phyloP scores from a whole-genome alignment of 1,140 invertebrate genomes.

The Lordiphosa stackelbergi region DNA sequence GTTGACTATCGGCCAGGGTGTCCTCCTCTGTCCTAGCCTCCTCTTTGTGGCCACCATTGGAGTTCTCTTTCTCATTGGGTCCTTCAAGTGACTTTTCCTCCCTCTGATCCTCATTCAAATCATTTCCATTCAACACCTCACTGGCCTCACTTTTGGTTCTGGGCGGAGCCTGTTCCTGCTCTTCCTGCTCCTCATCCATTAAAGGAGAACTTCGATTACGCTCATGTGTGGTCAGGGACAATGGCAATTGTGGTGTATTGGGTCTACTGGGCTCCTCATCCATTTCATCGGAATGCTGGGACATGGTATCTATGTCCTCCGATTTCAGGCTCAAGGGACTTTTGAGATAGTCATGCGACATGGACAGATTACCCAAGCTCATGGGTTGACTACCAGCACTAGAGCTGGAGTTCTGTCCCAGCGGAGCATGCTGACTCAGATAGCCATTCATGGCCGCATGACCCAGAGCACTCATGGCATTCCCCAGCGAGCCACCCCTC shows the following conservation, averaged over 20 bases:
- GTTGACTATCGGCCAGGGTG: background rate
- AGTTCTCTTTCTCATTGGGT: conserved; percentile 31
- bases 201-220: conserved; percentile 63
- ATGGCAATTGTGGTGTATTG: conserved; percentile 67
- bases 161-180: conserved; percentile 13
- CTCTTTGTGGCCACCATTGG: conserved; percentile 15
- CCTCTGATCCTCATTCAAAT: conserved; percentile 36
- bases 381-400: conserved; percentile 68
- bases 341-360: conserved; percentile 76
- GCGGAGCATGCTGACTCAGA: conserved; percentile 62
- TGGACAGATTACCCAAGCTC: conserved; percentile 66
- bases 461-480: conserved; percentile 60
- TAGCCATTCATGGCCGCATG: conserved; percentile 73
- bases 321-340: conserved; percentile 75
- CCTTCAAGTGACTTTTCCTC: conserved; percentile 38
- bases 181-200: conserved; percentile 47
- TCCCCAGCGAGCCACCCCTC: conserved; percentile 77
- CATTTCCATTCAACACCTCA: conserved; percentile 38
- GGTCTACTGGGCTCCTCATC: conserved; percentile 71
- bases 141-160: conserved; percentile 25
- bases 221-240: conserved; percentile 74
- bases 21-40: conserved; percentile 21
- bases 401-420: conserved; percentile 68
- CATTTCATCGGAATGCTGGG: conserved; percentile 76
- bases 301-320: conserved; percentile 76